Conservation (phyloP, 2,888 invertebrate species). For the Gastrophysa polygoni region DNA sequence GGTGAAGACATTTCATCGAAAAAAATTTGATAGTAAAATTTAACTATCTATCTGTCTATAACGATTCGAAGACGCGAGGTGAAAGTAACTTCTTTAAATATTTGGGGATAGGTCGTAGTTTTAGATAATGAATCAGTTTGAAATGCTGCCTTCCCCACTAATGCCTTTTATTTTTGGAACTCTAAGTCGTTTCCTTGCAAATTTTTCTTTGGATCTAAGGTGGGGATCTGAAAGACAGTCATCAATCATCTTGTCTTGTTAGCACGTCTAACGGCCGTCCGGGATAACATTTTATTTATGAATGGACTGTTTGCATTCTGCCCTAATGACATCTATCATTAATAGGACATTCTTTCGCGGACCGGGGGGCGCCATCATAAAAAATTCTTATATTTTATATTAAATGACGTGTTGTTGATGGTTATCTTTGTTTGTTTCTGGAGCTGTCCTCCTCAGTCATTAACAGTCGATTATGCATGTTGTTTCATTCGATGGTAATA, state of each 20-base stretch:
- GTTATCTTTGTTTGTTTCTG: conserved; percentile 32
- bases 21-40: too few relatives aligned
- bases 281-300: conserved; percentile 37
- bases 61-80: too few relatives aligned
- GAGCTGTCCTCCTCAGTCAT: conserved; percentile 8
- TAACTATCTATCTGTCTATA: too few relatives aligned
- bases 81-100: too few relatives aligned
- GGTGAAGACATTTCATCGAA: too few relatives aligned
- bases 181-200: background rate
- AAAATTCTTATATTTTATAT: conserved; percentile 39
- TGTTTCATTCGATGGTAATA: too few relatives aligned
- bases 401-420: conserved; percentile 37
- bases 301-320: conserved; percentile 33
- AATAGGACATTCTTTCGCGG: conserved; percentile 34
- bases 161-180: too few relatives aligned
- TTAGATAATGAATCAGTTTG: too few relatives aligned
- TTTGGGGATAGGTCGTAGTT: too few relatives aligned
- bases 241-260: conserved; percentile 43
- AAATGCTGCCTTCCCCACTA: too few relatives aligned
- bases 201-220: background rate
- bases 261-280: conserved; percentile 38
- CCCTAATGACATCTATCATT: conserved; percentile 40
- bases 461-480: background rate
- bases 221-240: conserved; percentile 24
- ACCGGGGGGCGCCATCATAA: conserved; percentile 22